phyloP scores from a whole-genome alignment of 2,113 vertebrate species.

The Leuciscus idus region DNA sequence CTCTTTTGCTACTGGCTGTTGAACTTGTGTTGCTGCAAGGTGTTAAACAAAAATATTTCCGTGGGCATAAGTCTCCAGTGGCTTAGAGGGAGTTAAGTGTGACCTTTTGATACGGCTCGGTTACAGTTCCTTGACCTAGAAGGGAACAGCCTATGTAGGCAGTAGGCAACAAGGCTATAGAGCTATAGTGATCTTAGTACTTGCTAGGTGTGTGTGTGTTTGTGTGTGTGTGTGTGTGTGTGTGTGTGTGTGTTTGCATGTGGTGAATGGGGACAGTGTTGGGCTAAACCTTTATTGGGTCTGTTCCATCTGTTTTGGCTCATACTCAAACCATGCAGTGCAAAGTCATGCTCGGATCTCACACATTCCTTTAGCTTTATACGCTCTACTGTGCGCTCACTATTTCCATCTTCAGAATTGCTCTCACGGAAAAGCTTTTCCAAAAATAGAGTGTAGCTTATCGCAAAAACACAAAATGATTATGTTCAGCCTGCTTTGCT shows the following conservation, averaged over 20 bases:
- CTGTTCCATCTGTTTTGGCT: conserved; percentile 47
- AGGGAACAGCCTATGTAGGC: not conserved
- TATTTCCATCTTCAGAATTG: conserved; percentile 46
- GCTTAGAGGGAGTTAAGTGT: too few species aligned
- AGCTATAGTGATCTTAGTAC: not conserved
- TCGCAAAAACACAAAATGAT: conserved; percentile 35
- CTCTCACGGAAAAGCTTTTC: conserved; percentile 24
- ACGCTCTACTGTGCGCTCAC: conserved; percentile 21
- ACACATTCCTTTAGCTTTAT: conserved; percentile 52
- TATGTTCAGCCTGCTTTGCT: conserved; percentile 10
- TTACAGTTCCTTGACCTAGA: not conserved
- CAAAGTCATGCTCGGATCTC: conserved; percentile 37
- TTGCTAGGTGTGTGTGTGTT: too few species aligned
- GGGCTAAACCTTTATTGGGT: conserved; percentile 25
- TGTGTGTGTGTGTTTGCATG: not conserved
- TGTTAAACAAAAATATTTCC: too few species aligned
- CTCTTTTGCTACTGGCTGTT: too few species aligned
- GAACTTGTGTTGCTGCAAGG: too few species aligned
- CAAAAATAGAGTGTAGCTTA: conserved; percentile 14
- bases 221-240: not conserved
- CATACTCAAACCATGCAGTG: conserved; percentile 19
- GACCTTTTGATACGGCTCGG: too few species aligned
- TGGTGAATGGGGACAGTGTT: not conserved
- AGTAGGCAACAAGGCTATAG: not conserved
- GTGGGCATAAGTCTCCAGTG: too few species aligned